Conservation (phyloP, 2,888 invertebrate genomes). For the Cerastis leucographa region DNA sequence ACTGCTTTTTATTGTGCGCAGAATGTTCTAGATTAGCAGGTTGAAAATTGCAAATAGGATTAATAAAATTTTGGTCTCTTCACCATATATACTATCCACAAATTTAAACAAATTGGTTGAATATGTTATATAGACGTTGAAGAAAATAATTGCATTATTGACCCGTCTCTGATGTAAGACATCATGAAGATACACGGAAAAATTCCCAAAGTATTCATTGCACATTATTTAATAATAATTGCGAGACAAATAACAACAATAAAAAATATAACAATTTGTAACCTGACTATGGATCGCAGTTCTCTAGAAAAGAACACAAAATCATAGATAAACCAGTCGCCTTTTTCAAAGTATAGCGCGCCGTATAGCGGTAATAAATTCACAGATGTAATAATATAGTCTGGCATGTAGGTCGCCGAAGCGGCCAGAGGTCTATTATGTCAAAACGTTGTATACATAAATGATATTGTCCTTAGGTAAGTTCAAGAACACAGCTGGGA, state of each 20-base stretch:
- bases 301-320: slow-evolving; percentile 21
- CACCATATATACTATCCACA: neutral
- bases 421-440: slow-evolving; percentile 30
- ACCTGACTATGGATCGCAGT: too few species aligned
- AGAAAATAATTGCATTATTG: neutral
- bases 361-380: slow-evolving; percentile 34
- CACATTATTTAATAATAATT: too few species aligned
- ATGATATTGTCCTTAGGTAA: slow-evolving; percentile 48
- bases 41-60: neutral
- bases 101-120: neutral
- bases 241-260: neutral
- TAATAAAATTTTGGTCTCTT: neutral
- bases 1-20: slow-evolving; percentile 24
- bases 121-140: neutral
- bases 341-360: too few species aligned
- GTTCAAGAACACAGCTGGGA: slow-evolving; percentile 36
- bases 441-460: slow-evolving; percentile 43
- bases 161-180: too few species aligned
- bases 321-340: slow-evolving; percentile 18
- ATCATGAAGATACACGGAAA: neutral
- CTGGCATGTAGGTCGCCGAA: slow-evolving; percentile 41
- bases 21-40: slow-evolving; percentile 14
- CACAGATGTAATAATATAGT: slow-evolving; percentile 28
- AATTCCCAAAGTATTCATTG: neutral
- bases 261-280: neutral